Percentiles rank a stretch among this genome's conserved stretches.
phyloP scores from a whole-genome alignment of 2,888 invertebrate genomes.

The Polyommatus iphigenia region DNA sequence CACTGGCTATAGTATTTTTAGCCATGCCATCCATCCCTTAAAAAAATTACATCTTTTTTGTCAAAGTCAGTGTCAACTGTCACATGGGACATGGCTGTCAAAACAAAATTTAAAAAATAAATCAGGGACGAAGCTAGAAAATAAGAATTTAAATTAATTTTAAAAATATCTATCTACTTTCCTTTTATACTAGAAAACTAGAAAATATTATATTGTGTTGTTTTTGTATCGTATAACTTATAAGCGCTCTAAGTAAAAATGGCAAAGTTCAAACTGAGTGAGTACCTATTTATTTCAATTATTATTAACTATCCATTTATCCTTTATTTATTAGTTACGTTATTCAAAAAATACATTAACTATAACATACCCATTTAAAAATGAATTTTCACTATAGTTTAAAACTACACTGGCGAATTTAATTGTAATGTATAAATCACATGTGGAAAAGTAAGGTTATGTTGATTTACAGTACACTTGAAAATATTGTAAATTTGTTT shows the following conservation, averaged over 20 bases:
- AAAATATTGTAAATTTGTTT: slow-evolving; percentile 40
- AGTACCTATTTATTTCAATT: slow-evolving; percentile 27
- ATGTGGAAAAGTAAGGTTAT: slow-evolving; percentile 26
- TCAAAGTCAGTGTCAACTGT: no score
- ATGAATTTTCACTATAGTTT: not conserved
- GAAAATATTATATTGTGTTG: not conserved
- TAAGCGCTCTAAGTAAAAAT: slow-evolving; percentile 42
- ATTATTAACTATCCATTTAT: not conserved
- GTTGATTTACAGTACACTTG: not conserved
- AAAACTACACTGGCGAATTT: not conserved
- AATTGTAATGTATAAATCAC: not conserved
- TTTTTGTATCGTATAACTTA: not conserved
- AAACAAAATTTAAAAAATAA: not conserved
- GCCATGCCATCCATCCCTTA: no score
- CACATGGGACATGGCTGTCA: not conserved
- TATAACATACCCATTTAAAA: not conserved
- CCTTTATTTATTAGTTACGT: not conserved
- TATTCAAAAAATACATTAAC: not conserved
- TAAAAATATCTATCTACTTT: not conserved
- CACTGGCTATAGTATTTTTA: no score
- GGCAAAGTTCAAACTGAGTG: slow-evolving; percentile 59
- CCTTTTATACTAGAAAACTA: not conserved
- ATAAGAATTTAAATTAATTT: not conserved
- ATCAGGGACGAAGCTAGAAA: not conserved
- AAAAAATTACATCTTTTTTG: no score